Conservation (phyloP, 1,140 invertebrate species). For the Neodiprion pinetum region DNA sequence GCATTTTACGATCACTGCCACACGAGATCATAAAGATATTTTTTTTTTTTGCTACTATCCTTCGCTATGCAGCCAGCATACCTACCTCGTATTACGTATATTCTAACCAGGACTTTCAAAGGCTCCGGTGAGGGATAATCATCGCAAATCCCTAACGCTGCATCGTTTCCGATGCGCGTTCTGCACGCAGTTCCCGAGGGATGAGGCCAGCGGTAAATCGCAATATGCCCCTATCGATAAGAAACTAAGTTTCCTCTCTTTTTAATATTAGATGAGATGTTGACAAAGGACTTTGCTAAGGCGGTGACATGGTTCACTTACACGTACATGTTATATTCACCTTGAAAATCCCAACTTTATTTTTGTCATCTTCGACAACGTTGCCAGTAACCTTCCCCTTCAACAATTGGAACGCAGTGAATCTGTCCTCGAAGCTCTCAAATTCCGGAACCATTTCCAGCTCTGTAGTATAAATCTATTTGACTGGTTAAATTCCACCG, state of each 20-base stretch:
- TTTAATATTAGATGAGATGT: too few relatives aligned
- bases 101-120: conserved; percentile 74
- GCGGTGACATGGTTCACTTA: too few relatives aligned
- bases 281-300: too few relatives aligned
- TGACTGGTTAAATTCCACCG: conserved; percentile 11
- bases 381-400: conserved; percentile 74
- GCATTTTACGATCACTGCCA: too few relatives aligned
- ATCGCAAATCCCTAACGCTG: conserved; percentile 64
- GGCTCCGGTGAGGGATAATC: conserved; percentile 73
- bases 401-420: conserved; percentile 77
- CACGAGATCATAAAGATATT: not conserved
- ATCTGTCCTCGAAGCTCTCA: conserved; percentile 77
- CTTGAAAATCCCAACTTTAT: conserved; percentile 72
- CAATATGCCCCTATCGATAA: conserved; percentile 62
- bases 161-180: conserved; percentile 48
- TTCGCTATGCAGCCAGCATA: not conserved
- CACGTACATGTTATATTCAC: conserved; percentile 44
- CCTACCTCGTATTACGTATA: conserved; percentile 79
- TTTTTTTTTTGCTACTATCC: not conserved
- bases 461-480: conserved; percentile 76
- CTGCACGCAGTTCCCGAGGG: conserved; percentile 43
- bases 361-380: conserved; percentile 68
- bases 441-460: conserved; percentile 81
- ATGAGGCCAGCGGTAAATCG: conserved; percentile 56
- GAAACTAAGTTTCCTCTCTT: conserved; percentile 6